A percentile compares a stretch with the other conserved stretches of the same genome.
phyloP scores from a whole-genome alignment of 1,140 invertebrate genomes.

The Carposina sasakii region DNA sequence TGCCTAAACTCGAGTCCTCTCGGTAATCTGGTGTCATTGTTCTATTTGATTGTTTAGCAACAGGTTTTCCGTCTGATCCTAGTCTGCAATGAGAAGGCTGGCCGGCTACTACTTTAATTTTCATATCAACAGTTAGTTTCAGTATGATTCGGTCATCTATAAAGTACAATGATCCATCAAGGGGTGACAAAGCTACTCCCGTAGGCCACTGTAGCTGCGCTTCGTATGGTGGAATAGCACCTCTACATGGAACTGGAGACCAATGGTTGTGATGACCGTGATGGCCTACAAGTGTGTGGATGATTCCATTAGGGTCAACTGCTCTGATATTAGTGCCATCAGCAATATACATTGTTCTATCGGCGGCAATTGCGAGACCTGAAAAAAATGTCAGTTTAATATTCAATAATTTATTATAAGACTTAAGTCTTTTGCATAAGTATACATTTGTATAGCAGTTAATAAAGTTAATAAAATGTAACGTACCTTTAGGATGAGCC shows the following conservation, averaged over 20 bases:
- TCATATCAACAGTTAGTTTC: conserved; percentile 92
- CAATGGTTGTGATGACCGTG: conserved; percentile 94
- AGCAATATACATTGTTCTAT: conserved; percentile 94
- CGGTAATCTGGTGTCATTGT: conserved; percentile 55
- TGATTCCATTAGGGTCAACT: conserved; percentile 92
- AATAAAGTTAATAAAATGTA: not conserved
- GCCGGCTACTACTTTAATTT: conserved; percentile 92
- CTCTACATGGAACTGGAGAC: conserved; percentile 89
- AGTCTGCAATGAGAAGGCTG: conserved; percentile 89
- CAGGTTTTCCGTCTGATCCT: conserved; percentile 55
- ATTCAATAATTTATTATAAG: not conserved
- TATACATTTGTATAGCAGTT: not conserved
- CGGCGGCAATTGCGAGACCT: conserved; percentile 90
- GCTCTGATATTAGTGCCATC: conserved; percentile 95
- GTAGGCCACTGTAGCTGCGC: conserved; percentile 97
- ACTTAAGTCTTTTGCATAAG: not conserved
- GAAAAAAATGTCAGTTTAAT: conserved; percentile 17
- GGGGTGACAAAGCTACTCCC: conserved; percentile 90
- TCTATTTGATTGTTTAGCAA: conserved; percentile 49
- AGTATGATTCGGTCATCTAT: conserved; percentile 95
- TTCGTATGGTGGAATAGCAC: conserved; percentile 84
- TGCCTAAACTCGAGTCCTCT: conserved; percentile 76
- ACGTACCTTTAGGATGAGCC: conserved; percentile 94
- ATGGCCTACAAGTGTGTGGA: conserved; percentile 94
- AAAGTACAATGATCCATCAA: conserved; percentile 95